phyloP scores from a whole-genome alignment of 2,797 vertebrate species.

The Leuciscus waleckii region DNA sequence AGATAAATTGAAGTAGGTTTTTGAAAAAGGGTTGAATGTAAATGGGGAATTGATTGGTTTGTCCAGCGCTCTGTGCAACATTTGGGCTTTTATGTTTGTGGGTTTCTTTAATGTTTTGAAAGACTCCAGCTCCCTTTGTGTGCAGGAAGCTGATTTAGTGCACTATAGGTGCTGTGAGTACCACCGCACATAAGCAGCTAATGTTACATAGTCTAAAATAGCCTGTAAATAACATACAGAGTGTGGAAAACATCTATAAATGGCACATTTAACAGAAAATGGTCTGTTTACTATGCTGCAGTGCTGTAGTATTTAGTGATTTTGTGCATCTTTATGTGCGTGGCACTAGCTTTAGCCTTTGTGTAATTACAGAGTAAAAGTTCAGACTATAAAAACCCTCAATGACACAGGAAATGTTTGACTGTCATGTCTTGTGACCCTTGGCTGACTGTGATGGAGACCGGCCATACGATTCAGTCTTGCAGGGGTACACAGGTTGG shows the following conservation, averaged over 20 bases:
- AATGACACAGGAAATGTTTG: slow-evolving; percentile 64
- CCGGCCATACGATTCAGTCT: slow-evolving; percentile 33
- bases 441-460: slow-evolving; percentile 25
- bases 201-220: slow-evolving; percentile 59
- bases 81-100: slow-evolving; percentile 53
- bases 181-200: slow-evolving; percentile 48
- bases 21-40: slow-evolving; percentile 78
- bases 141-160: slow-evolving; percentile 45
- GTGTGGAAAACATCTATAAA: slow-evolving; percentile 23
- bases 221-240: slow-evolving; percentile 42
- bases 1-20: slow-evolving; percentile 71
- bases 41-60: slow-evolving; percentile 69
- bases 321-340: slow-evolving; percentile 32
- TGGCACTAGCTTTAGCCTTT: slow-evolving; percentile 66
- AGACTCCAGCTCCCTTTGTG: slow-evolving; percentile 54
- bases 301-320: not conserved
- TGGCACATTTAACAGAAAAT: slow-evolving; percentile 28
- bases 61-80: slow-evolving; percentile 50
- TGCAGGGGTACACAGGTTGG: slow-evolving; percentile 16
- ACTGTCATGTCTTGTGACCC: slow-evolving; percentile 64
- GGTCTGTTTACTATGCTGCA: slow-evolving; percentile 30
- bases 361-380: slow-evolving; percentile 80
- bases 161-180: slow-evolving; percentile 39
- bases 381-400: slow-evolving; percentile 71
- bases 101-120: slow-evolving; percentile 55